Base-by-base conservation (phyloP, 1,140 invertebrate genomes). In the Metopolophium dirhodum region DNA sequence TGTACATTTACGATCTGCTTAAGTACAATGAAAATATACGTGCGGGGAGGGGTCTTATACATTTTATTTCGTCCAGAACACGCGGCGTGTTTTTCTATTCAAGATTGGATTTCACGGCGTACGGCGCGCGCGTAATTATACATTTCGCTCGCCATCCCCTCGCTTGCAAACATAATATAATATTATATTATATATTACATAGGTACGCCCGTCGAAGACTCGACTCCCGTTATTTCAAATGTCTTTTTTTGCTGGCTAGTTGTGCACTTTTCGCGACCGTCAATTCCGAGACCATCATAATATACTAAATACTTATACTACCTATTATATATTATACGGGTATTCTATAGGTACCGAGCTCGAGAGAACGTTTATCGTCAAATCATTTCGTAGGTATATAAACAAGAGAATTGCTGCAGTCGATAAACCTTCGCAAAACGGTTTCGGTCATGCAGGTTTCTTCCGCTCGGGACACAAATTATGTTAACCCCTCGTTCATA, bases 1-100 rank as follows among this genome's bases (percentile, higher is more conserved):
- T 30, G 90, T 85, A 30, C 47, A 92, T 83, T 92, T 83, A 51
- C 91, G 82, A 85, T 51, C 91, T 85, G 91, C 91, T 92, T 93
- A 93, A 93, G 91, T 86, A 93, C 91, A 93, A 93, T 92, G 49
- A 37, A 86, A 82, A 77, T n/a, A 77, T 45, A 57, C n/a, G 14
- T 23, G 47, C 22, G 77, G 77, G 47, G 91, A 51, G 82, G 91
- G 91, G 47, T 93, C 82, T 93, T 93, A 86, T 92, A 68, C 61
- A 77, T 77, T 91, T 93, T 93, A 93, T 93, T 93, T 85, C 82
- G 91, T 83, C n/a, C 91, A 47, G 68, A 82, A 47, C 23, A 37
- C 22, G 47, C 82, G 82, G 91, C 82, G 51, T 93, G 91, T 93
- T 93, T 92, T 93, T 93, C 91, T 93, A 93, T 93, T 93, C 91